Evolutionary conservation across 2,797 vertebrate genomes (phyloP), one percentile per base, ranked within the genome.

Genomic region (Eleutherodactylus coqui): DNA sequence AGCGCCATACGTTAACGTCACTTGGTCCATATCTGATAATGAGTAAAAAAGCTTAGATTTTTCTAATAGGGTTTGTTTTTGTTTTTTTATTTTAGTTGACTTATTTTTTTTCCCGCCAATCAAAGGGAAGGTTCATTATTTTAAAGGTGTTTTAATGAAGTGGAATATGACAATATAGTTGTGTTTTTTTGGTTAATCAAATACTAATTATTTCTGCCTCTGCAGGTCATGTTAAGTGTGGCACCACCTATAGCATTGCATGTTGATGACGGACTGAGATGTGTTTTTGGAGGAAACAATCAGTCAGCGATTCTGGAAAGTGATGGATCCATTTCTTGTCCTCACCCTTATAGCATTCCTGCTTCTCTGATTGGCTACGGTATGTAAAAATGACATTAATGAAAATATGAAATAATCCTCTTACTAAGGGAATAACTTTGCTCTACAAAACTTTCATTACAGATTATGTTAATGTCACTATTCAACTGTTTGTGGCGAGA

Each of bases 401-500:
- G 1, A 45, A 19, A 53, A 49, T 80, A 5, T n/a, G 17, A 34
- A 9, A 21, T 34, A 8, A 1, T 19, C 34, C 38, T 19, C 2
- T 5, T 67, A 17, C 6, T 76, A 5, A 17, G 49, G n/a, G 19
- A 64, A 24, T 29, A 32, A 36, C 9, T 9, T 72, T 49, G 47
- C 24, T 60, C 4, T 60, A 1, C 38, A 17, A 36, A 21, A 43
- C 45, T 83, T 79, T 90, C 72, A 62, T 73, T 82, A 0, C 88
- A 99, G 98, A 99, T 92, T 97, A 96, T 29, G 96, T 98, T 87
- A 95, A 94, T 0, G 96, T 99, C 92, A 88, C 90, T 4, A 87
- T 99, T 78, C 90, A 86, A 81, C 89, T 96, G 58, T 96, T 96
- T 62, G 91, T 90, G 75, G 93, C 92, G 0, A 90, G 83, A 49